These are phyloP conservation scores for Ernsta delagoae DNA, from an alignment of 2,888 invertebrate genomes.

Conservation along the genomic window DNA sequence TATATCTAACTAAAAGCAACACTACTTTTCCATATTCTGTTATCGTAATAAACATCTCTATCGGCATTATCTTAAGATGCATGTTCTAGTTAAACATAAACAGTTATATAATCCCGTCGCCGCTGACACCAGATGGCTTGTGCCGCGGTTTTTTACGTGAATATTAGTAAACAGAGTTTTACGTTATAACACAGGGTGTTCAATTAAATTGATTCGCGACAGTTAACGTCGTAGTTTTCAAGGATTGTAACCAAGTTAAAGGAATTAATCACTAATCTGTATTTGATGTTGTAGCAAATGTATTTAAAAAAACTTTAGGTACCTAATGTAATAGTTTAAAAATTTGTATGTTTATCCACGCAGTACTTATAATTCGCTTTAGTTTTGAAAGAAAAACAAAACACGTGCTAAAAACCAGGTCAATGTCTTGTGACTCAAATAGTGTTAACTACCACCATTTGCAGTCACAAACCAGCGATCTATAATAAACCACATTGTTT, in stretches of 20 bases:
- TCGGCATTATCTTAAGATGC: slow-evolving; percentile 24
- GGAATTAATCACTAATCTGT: too few species aligned
- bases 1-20: too few species aligned
- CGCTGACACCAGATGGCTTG: slow-evolving; percentile 72
- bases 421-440: slow-evolving; percentile 1
- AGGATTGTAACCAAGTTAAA: not conserved
- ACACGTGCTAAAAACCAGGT: not conserved
- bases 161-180: slow-evolving; percentile 76
- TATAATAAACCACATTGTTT: not conserved
- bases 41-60: slow-evolving; percentile 12
- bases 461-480: slow-evolving; percentile 1
- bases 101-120: slow-evolving; percentile 68
- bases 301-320: too few species aligned
- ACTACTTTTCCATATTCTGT: not conserved
- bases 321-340: too few species aligned
- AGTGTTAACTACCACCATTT: not conserved
- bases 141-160: slow-evolving; percentile 66
- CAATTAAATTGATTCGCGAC: too few species aligned
- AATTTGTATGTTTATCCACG: too few species aligned
- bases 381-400: not conserved
- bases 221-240: too few species aligned
- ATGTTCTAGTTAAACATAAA: slow-evolving; percentile 62
- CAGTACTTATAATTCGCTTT: not conserved
- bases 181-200: slow-evolving; percentile 61
- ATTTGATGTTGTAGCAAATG: too few species aligned